phyloP scores from a whole-genome alignment of 2,113 vertebrate species.

The Zosterops japonicus region DNA sequence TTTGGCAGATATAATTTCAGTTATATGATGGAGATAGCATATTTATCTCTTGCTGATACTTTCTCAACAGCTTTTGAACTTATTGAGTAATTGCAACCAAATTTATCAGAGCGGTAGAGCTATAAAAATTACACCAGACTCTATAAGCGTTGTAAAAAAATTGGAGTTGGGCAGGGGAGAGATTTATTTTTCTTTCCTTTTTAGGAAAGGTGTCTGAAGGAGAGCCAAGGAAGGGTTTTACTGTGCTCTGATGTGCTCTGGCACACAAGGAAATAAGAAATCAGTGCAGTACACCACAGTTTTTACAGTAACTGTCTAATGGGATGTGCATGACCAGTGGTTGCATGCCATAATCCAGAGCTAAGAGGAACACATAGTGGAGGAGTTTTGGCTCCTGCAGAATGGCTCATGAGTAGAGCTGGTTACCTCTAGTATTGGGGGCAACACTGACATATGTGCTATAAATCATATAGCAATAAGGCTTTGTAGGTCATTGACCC shows the following conservation, averaged over 20 bases:
- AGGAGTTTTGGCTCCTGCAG: not conserved
- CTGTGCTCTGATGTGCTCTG: not conserved
- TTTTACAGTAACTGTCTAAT: not conserved
- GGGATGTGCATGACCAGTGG: not conserved
- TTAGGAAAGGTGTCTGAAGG: not conserved
- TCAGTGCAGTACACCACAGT: fast-evolving
- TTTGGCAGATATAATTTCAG: not conserved
- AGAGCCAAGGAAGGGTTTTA: not conserved
- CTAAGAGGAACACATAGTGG: not conserved
- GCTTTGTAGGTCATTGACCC: not conserved
- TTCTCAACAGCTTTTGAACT: not conserved
- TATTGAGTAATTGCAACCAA: not conserved
- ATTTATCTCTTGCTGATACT: not conserved
- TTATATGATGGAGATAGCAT: not conserved
- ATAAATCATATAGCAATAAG: not conserved
- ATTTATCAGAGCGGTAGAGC: not conserved
- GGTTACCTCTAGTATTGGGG: not conserved
- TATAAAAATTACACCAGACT: not conserved
- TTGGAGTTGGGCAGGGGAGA: not conserved
- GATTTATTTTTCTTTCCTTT: not conserved
- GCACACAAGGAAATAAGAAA: not conserved
- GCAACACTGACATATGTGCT: fast-evolving
- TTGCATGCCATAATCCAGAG: not conserved
- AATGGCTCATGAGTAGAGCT: not conserved
- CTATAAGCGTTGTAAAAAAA: not conserved